Base-by-base conservation (phyloP, 2,888 invertebrate genomes). In the Chrysodeixis includens region DNA sequence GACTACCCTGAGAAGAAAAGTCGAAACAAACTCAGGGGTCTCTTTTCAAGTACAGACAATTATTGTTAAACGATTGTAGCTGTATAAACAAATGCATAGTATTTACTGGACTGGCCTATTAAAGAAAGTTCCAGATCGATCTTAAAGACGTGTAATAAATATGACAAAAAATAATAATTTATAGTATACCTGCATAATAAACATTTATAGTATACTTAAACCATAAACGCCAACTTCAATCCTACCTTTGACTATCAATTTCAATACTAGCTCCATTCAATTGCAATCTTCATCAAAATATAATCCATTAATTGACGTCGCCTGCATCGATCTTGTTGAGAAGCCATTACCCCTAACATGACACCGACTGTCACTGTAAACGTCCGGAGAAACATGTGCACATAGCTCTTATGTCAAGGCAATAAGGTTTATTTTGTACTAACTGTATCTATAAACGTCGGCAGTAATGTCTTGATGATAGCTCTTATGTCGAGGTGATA, bases 271-370 rank as follows among this genome's bases (percentile, higher is more conserved):
- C 20, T 49, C 46, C 18, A 49, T 49, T 49, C 46, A 49, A 49
- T 49, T 20, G 18, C 46, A 49, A 49, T 10, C 20, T 6, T 30
- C 32, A 49, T 32, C 32, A 59, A 59, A 40, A 59, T 65, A 18
- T 75, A 62, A 58, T 63, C 35, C 53, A 60, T 60, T 44, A 10
- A 60, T 46, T 62, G 61, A 62, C 72, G 32, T 62, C 67, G 66
- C 56, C 6, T 20, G 40, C 72, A 67, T 71, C 62, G 30, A 76
- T 64, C 72, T 66, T 57, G 44, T 54, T 22, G 63, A 54, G 32
- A 70, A 53, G 59, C 61, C 61, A 73, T 73, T 69, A 75, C 56
- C 20, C 49, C 61, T 56, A 75, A 75, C 76, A 70, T 70, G 72
- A 75, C 75, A 75, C 58, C 56, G 9, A 64, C 56, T 70, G 71